A percentile compares a stretch with the other conserved stretches of the same genome.
Conservation (phyloP, 2,888 invertebrate genomes). For the Tipula vernalis region DNA sequence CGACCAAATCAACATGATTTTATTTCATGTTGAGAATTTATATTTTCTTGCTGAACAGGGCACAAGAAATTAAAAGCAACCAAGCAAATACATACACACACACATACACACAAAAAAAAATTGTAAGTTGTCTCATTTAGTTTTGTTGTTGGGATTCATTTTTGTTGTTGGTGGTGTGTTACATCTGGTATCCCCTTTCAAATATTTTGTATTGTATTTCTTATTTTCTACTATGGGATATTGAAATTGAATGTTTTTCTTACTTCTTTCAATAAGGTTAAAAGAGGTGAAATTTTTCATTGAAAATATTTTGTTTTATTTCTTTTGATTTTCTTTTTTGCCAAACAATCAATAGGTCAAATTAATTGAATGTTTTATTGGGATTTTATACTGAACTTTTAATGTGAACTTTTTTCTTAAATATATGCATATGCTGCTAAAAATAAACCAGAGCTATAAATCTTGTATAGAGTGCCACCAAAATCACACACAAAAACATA, state of each 20-base stretch:
- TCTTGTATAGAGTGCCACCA: background rate
- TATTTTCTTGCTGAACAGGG: background rate
- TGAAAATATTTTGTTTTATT: background rate
- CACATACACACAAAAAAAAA: background rate
- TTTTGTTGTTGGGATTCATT: background rate
- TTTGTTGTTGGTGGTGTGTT: background rate
- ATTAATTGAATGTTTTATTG: conserved; percentile 7
- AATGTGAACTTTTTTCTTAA: background rate
- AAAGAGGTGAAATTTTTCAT: conserved; percentile 8
- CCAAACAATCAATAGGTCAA: conserved; percentile 6
- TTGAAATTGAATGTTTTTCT: conserved; percentile 8
- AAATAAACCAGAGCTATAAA: background rate
- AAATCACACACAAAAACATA: background rate
- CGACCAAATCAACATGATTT: conserved; percentile 9
- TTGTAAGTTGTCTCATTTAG: background rate
- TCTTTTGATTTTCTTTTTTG: background rate
- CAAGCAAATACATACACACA: background rate
- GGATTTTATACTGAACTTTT: background rate
- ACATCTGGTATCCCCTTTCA: background rate
- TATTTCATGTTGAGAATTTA: conserved; percentile 8
- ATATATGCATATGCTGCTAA: background rate
- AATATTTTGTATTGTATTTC: background rate
- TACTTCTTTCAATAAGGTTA: background rate
- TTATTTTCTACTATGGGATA: background rate
- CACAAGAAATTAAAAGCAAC: background rate